Base-by-base conservation (phyloP, 2,888 invertebrate genomes). In the Nephrotoma flavescens region DNA sequence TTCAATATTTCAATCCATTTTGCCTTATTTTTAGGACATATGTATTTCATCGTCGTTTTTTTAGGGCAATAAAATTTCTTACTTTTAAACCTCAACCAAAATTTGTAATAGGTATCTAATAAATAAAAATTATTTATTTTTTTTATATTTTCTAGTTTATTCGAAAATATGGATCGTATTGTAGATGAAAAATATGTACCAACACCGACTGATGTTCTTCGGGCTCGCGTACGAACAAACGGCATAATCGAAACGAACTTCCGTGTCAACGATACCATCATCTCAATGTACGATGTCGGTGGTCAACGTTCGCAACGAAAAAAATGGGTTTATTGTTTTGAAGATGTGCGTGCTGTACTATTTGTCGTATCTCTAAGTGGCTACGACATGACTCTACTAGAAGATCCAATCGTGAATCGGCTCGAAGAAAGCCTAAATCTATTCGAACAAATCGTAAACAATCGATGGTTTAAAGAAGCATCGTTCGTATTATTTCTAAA, bases 301-400 rank as follows among this genome's bases (percentile, higher is more conserved):
- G 94, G 94, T 86, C 94, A 94, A 89, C 91, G 94, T 89, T 94
- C 94, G 87, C 94, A 94, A 90, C 90, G 94, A 84, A 91, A 93
- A 87, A 94, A 94, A 89, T 94, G 94, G 94, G 94, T 94, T 88
- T 94, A 94, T 89, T 94, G 94, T 90, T 94, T 94, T 90, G 94
- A 94, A 89, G 94, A 94, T 90, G 94, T 94, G 1, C 91, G 93
- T 88, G 94, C 94, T 19, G 93, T 94, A 1, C 89, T 94, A 83
- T 94, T 94, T 91, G 94, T 94, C 19, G 94, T 94, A 15, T 94
- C 94, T 0, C 90, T 94, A 7, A 94, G 94, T 90, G 94, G 94
- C 83, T 94, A 94, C 89, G 94, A 94, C 89, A 94, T 94, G 94
- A 94, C 94, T 4, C 90, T 94, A 83, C 88, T 93, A 91, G 94